Base-by-base conservation (phyloP, 2,797 vertebrate species). In the Erethizon dorsatum region DNA sequence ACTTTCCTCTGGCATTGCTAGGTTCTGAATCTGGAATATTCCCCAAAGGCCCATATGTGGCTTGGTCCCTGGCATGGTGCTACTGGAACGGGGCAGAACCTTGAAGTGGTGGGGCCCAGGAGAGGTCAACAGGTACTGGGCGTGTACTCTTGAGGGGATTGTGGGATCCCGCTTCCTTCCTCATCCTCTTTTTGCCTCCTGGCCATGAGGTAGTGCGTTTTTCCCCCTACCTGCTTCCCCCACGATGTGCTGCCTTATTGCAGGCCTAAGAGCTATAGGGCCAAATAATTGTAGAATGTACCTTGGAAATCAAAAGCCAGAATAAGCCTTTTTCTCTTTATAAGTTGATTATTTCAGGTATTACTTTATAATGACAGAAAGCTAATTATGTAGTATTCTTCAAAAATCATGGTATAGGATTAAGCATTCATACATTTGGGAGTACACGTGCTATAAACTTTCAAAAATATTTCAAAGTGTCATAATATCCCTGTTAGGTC, bases 141-240 rank as follows among this genome's bases (percentile, higher is more conserved):
- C 28, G 18, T 24, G 18, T n/a, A 22, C 31, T 24, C 3, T 37
- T 33, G 5, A 57, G 14, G 33, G 67, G n/a, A 18, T 12, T 17
- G 5, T 17, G 52, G 61, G 83, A 47, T 31, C 41, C 59, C 10
- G 0, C 6, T 28, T 12, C 31, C 15, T 28, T 83, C 10, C 9
- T 33, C 37, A 14, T 54, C 31, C 18, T 47, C 20, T 54, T 77
- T 37, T 33, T 11, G 37, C 18, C n/a, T 57, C 17, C n/a, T 33
- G 28, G 63, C 12, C 20, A 45, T 12, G 12, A 59, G n/a, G n/a
- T 41, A 54, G 45, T 41, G 14, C 7, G 15, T 41, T 20, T 14
- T 1, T 7, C 0, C 22, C 22, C 2, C 4, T 41, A 41, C 22
- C 24, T 12, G 11, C 9, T 6, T 1, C 41, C 17, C 5, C 26